phyloP scores from a whole-genome alignment of 2,113 vertebrate species.

The Istiophorus platypterus region DNA sequence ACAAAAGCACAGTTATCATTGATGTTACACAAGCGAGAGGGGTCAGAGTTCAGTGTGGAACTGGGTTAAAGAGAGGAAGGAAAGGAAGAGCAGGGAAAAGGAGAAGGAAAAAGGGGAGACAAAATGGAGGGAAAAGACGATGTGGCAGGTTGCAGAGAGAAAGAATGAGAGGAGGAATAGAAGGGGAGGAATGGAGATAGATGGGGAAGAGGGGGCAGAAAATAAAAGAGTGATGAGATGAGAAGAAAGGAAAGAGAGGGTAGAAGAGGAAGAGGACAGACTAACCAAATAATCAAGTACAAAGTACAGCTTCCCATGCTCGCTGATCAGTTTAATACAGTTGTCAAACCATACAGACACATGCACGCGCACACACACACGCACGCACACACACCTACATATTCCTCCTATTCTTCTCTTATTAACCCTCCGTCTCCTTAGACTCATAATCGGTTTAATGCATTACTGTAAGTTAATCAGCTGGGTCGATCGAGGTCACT shows the following conservation, averaged over 20 bases:
- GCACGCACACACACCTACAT: conserved; percentile 3
- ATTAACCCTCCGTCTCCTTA: conserved; percentile 23
- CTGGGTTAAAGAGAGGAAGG: conserved; percentile 58
- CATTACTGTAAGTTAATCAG: conserved; percentile 62
- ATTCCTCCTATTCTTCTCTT: not conserved
- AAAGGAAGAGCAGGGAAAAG: not conserved
- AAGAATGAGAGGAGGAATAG: not conserved
- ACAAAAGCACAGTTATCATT: conserved; percentile 46
- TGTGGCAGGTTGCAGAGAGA: not conserved
- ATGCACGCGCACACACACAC: not conserved
- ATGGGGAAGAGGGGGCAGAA: not conserved
- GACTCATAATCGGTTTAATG: conserved; percentile 63
- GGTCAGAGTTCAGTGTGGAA: conserved; percentile 72
- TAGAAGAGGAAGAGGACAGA: not conserved
- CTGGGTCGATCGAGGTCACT: conserved; percentile 58
- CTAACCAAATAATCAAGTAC: not conserved
- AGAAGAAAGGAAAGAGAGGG: no score
- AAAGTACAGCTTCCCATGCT: not conserved
- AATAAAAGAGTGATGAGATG: not conserved
- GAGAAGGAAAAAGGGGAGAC: not conserved
- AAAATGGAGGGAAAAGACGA: no score
- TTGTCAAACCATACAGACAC: conserved; percentile 7
- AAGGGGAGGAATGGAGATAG: conserved; percentile 1
- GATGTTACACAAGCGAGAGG: conserved; percentile 62
- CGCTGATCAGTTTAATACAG: conserved; percentile 20